Percentiles rank a stretch among this genome's conserved stretches.
Conservation (phyloP, 2,797 vertebrate genomes). For the Pteronotus mesoamericanus region DNA sequence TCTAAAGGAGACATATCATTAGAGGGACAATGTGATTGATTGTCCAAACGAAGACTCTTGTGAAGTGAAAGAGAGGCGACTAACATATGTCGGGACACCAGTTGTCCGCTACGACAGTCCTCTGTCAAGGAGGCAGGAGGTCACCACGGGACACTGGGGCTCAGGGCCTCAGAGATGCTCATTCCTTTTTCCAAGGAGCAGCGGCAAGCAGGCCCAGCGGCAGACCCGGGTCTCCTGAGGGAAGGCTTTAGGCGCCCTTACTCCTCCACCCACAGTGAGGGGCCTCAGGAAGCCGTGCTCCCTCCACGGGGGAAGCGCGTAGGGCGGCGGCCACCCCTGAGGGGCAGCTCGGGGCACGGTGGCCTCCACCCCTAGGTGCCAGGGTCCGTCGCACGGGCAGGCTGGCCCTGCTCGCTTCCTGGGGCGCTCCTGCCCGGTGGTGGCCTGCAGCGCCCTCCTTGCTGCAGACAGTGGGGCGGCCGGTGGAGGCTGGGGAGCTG, state of each 20-base stretch:
- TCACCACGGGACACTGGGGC: background rate
- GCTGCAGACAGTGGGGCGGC: background rate
- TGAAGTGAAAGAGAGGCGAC: background rate
- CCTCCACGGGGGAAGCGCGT: background rate
- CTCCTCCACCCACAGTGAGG: background rate
- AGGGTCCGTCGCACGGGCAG: accelerated
- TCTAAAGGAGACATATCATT: background rate
- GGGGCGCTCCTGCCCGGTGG: background rate
- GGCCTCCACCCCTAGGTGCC: accelerated
- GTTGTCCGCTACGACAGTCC: background rate
- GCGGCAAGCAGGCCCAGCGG: background rate
- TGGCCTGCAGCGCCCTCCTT: accelerated
- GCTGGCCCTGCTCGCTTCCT: background rate
- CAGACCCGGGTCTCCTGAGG: background rate
- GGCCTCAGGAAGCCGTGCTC: background rate
- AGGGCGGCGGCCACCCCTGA: accelerated
- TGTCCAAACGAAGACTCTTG: background rate
- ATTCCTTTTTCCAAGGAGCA: background rate
- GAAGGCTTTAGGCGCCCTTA: background rate
- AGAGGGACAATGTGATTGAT: background rate
- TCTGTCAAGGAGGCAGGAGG: background rate
- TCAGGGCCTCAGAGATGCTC: background rate
- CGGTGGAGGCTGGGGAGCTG: too few species aligned
- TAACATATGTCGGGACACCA: background rate
- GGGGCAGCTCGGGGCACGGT: background rate